Percentiles rank a stretch among this genome's conserved stretches.
These are phyloP conservation scores for Pharmacophagus antenor DNA, from an alignment of 2,888 invertebrate species.

Conservation along the genomic window DNA sequence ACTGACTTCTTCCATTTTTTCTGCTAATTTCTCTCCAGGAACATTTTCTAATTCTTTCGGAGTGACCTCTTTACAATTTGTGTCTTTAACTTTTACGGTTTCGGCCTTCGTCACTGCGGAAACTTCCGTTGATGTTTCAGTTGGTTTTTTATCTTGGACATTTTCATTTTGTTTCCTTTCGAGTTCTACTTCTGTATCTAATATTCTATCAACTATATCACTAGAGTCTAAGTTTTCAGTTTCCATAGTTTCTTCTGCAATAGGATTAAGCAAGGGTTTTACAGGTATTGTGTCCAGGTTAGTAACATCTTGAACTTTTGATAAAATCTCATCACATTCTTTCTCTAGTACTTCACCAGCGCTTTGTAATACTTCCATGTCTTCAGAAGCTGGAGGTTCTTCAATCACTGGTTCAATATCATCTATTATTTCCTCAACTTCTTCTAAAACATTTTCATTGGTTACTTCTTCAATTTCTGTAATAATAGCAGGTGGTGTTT, in stretches of 20 bases:
- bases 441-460: slow-evolving; percentile 52
- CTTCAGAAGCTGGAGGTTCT: slow-evolving; percentile 55
- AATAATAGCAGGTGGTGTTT: slow-evolving; percentile 45
- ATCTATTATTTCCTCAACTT: slow-evolving; percentile 55
- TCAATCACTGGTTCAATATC: slow-evolving; percentile 63
- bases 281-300: slow-evolving; percentile 65
- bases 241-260: slow-evolving; percentile 66
- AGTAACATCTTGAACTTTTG: slow-evolving; percentile 72
- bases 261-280: slow-evolving; percentile 62
- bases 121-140: slow-evolving; percentile 39
- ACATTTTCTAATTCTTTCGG: slow-evolving; percentile 34
- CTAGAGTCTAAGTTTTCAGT: slow-evolving; percentile 62
- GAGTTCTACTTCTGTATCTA: slow-evolving; percentile 65
- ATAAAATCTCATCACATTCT: slow-evolving; percentile 74
- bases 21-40: slow-evolving; percentile 27
- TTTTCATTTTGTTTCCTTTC: slow-evolving; percentile 57
- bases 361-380: slow-evolving; percentile 65
- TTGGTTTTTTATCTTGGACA: slow-evolving; percentile 36
- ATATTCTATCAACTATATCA: slow-evolving; percentile 67
- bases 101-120: slow-evolving; percentile 39
- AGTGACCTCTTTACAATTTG: slow-evolving; percentile 16
- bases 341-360: slow-evolving; percentile 70
- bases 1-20: slow-evolving; percentile 30
- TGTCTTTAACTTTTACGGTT: slow-evolving; percentile 5
- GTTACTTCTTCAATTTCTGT: slow-evolving; percentile 65